phyloP scores from a whole-genome alignment of 2,888 invertebrate genomes.

The Agrochola macilenta region DNA sequence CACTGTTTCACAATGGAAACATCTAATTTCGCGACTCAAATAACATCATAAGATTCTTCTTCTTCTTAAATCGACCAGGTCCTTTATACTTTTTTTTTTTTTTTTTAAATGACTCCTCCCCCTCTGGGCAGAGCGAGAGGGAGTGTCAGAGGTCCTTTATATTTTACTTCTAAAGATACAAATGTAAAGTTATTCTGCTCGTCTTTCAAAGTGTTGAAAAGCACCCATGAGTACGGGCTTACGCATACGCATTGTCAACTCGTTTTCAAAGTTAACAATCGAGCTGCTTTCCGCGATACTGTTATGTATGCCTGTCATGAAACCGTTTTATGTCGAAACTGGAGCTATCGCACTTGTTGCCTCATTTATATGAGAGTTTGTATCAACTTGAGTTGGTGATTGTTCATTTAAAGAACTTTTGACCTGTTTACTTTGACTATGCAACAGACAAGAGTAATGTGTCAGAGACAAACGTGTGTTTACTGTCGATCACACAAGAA shows the following conservation, averaged over 20 bases:
- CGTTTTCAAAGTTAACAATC: not conserved
- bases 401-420: not conserved
- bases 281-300: not conserved
- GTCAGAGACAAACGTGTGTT: not conserved
- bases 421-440: too few species aligned
- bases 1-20: not conserved
- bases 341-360: not conserved
- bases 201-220: not conserved
- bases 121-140: too few species aligned
- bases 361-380: not conserved
- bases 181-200: not conserved
- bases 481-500: too few species aligned
- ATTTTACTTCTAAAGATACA: not conserved
- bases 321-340: not conserved
- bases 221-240: too few species aligned
- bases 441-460: too few species aligned
- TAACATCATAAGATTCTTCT: not conserved
- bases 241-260: not conserved
- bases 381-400: not conserved
- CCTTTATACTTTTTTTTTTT: too few species aligned
- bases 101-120: too few species aligned
- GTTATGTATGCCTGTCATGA: conserved; percentile 14
- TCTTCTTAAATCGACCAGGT: too few species aligned
- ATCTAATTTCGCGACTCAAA: not conserved
- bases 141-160: too few species aligned